Evolutionary conservation across 2,113 vertebrate species (phyloP), one percentile per base, ranked within the genome.

Genomic region (Phodopus roborovskii): DNA sequence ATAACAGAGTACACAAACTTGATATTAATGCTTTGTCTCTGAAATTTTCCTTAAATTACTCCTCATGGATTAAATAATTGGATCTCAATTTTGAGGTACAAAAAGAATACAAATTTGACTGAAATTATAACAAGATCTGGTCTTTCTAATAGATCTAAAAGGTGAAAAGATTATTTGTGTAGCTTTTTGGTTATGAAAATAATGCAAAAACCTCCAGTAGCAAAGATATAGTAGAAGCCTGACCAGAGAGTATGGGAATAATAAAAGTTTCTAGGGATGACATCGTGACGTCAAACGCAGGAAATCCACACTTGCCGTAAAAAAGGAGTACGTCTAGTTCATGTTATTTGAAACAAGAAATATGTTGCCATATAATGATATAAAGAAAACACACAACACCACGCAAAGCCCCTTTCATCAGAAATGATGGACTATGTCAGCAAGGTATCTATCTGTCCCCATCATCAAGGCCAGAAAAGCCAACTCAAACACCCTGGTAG

Each of bases 341-440:
- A 42, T 16, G 6, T 53, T 93, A 75, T 60, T 92, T 83, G 45
- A 68, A 85, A 78, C 22, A 88, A 77, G 1, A 42, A 50, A 53
- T 74, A 45, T 28, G 8, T 74, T 89, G 33, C 28, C 24, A 56
- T 74, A 62, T 17, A 82, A 42, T 93, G 87, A 86, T 16, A 66
- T 56, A 81, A 89, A 90, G 56, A 89, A 82, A 88, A 70, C 60
- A 33, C 50, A 66, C 62, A n/a, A 62, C 15, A 39, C 74, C 60
- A 22, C 53, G 78, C 48, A 87, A 70, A 62, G 45, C 53, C 68
- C 75, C 50, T 97, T 92, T 94, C 95, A 94, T 82, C 64, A 74
- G 36, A 91, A 97, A 88, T 93, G 91, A 96, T 73, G 84, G 84
- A 91, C 90, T 66, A 81, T 88, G 75, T 94, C 71, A 97, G 91